Conservation (phyloP, 1,140 invertebrate species). For the Cheumatopsyche charites region DNA sequence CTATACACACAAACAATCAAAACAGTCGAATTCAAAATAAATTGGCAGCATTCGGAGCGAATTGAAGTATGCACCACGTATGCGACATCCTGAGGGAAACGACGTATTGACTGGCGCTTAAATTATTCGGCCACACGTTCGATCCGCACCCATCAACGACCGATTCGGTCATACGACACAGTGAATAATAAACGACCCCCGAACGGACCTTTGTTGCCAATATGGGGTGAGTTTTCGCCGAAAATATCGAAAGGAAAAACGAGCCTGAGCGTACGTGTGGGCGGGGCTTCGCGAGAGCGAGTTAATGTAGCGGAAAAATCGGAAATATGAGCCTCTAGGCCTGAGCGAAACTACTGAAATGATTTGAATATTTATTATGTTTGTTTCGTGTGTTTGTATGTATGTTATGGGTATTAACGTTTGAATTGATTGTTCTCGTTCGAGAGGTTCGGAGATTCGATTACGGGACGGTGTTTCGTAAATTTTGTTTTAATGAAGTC, state of each 20-base stretch:
- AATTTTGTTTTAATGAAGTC: no score
- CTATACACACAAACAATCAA: no score
- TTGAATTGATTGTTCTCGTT: no score
- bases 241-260: not conserved
- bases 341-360: no score
- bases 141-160: constrained; percentile 2
- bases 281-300: not conserved
- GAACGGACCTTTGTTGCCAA: constrained; percentile 15
- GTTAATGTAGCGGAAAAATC: not conserved
- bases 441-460: no score
- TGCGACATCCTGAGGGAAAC: not conserved
- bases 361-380: no score
- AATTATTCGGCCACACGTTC: constrained; percentile 34
- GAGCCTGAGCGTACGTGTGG: not conserved
- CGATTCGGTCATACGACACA: constrained; percentile 32
- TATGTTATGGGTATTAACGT: no score
- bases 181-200: constrained; percentile 32
- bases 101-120: constrained; percentile 2
- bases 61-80: not conserved
- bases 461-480: no score
- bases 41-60: not conserved
- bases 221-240: not conserved
- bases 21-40: not conserved
- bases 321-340: no score
- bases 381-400: no score